Base-by-base conservation (phyloP, 2,113 vertebrate genomes). In the Brachirus orientalis region DNA sequence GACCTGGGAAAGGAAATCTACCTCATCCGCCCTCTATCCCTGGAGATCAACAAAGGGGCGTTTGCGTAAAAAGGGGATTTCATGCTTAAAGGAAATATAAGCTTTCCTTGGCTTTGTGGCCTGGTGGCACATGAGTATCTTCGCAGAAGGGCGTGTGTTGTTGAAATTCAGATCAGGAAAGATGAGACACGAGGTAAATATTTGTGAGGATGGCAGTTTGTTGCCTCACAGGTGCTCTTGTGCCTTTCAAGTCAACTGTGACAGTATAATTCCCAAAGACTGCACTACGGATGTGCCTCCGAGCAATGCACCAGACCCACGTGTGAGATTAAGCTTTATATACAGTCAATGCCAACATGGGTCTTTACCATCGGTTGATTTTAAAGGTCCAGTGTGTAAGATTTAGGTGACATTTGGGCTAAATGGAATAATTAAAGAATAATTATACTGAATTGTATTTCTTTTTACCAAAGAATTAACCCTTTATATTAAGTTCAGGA, bases 1-100 rank as follows among this genome's bases (percentile, higher is more conserved):
- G 73, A 69, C 77, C 74, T 55, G 80, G 51, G 65, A 61, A 44
- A 54, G 65, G 65, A 79, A 79, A 53, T 77, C 53, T 50, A 41
- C 69, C 65, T 62, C 7, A 44, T 78, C 70, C 54, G 45, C 52
- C 17, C 28, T 46, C 54, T 38, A 10, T 11, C 19, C 16, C 46
- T 10, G 41, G 41, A 53, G 40, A 70, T 66, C 66, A 63, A 50
- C 57, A 37, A 53, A 50, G 58, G 69, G 28, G 11, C 37, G 16
- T 28, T 33, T 80, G 56, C 18, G 45, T 77, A 51, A 51, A 77
- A 79, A 52, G 9, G 40, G 35, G 20, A 53, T 19, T 66, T 7
- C 1, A 56, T 19, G 19, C 61, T 28, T 52, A 55, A 20, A 28
- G 41, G 51, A 52, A 65, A 55, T 37, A 45, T 36, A 69, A 55